Conservation (phyloP, 2,888 invertebrate species). For the Drepana falcataria region DNA sequence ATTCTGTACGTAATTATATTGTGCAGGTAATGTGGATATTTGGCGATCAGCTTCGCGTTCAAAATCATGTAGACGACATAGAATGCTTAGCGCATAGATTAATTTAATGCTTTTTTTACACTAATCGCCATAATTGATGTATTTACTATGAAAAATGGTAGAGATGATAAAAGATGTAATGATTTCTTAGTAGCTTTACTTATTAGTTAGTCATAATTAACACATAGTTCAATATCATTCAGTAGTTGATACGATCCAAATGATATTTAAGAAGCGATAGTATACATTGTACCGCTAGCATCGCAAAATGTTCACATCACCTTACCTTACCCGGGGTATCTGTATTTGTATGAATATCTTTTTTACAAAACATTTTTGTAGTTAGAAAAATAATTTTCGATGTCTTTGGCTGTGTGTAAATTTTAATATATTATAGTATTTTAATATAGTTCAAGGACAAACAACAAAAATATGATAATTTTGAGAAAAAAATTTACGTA, state of each 20-base stretch:
- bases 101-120: constrained; percentile 57
- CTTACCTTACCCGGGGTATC: constrained; percentile 52
- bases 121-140: constrained; percentile 50
- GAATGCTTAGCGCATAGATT: constrained; percentile 42
- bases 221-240: constrained; percentile 36
- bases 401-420: constrained; percentile 78
- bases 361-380: constrained; percentile 59
- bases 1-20: constrained; percentile 65
- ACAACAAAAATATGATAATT: constrained; percentile 52
- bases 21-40: constrained; percentile 79
- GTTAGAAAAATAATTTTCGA: constrained; percentile 71
- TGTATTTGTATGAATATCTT: constrained; percentile 51
- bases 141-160: constrained; percentile 74
- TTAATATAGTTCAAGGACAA: constrained; percentile 33
- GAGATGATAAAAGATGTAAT: constrained; percentile 42
- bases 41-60: constrained; percentile 73
- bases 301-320: constrained; percentile 80
- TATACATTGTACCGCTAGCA: constrained; percentile 65
- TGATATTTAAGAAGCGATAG: constrained; percentile 34
- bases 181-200: constrained; percentile 54
- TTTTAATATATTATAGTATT: constrained; percentile 53
- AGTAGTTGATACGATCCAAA: constrained; percentile 30
- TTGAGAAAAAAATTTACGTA: constrained; percentile 68
- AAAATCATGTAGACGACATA: constrained; percentile 48
- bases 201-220: constrained; percentile 38